Evolutionary conservation across 2,113 vertebrate genomes (phyloP).

Genomic region (Machaerirhynchus nigripectus): DNA sequence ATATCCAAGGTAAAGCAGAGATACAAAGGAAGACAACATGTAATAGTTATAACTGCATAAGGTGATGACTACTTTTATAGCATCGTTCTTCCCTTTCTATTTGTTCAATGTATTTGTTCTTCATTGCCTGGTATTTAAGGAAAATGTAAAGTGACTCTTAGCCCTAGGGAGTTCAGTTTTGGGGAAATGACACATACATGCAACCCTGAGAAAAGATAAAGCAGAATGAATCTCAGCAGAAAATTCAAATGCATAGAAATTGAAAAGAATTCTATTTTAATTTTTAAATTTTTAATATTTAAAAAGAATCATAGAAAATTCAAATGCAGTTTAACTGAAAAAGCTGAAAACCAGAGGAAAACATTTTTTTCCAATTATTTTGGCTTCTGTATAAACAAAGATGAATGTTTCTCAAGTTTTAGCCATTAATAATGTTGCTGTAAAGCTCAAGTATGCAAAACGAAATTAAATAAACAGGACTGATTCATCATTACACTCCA

Average conservation of each 20-base stretch:
- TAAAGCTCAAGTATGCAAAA: conserved; percentile 31
- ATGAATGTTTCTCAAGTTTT: background rate
- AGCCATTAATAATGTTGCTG: conserved; percentile 9
- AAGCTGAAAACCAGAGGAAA: background rate
- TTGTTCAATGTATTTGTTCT: background rate
- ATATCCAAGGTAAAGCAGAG: background rate
- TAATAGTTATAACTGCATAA: background rate
- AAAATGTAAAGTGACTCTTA: background rate
- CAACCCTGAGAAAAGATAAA: background rate
- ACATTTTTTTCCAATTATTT: background rate
- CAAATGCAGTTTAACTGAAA: background rate
- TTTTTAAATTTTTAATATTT: too few species aligned
- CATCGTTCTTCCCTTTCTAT: background rate
- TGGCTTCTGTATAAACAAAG: background rate
- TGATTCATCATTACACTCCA: background rate
- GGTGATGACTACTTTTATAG: background rate
- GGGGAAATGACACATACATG: background rate
- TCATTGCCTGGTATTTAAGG: background rate
- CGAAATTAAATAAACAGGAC: conserved; percentile 34
- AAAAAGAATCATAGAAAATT: conserved; percentile 14
- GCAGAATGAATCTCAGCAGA: background rate
- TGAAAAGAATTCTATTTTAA: too few species aligned
- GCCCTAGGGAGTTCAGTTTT: background rate
- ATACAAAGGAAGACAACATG: background rate
- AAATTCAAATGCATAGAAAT: background rate